Evolutionary conservation across 2,113 vertebrate species (phyloP).

Genomic region (Tiliqua scincoides): DNA sequence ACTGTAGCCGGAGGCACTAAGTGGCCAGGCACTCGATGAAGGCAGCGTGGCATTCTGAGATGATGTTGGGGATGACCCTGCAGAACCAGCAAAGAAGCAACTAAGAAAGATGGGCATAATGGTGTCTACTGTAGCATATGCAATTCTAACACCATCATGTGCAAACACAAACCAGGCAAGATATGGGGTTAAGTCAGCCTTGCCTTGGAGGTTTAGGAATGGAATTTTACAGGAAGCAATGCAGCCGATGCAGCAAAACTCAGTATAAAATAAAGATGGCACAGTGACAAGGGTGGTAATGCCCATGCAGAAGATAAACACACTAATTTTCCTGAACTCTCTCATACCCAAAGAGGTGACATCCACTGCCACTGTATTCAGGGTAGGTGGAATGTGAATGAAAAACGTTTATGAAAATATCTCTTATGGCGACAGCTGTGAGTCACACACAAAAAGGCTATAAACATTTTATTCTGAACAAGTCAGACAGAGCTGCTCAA

Average conservation of each 20-base stretch:
- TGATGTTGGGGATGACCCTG: conserved; percentile 89
- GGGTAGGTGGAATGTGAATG: neutral
- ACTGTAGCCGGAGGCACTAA: conserved; percentile 85
- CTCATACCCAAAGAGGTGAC: neutral
- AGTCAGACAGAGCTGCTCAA: neutral
- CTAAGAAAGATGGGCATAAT: conserved; percentile 68
- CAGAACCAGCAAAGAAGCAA: conserved; percentile 74
- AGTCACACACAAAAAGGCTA: neutral
- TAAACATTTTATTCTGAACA: neutral
- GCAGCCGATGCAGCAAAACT: conserved; percentile 42
- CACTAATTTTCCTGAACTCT: conserved; percentile 10
- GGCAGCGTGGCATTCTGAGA: conserved; percentile 90
- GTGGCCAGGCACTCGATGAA: conserved; percentile 88
- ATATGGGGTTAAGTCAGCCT: conserved; percentile 12
- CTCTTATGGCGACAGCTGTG: neutral
- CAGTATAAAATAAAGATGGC: conserved; percentile 48
- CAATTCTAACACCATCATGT: conserved; percentile 11
- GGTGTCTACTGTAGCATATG: conserved; percentile 57
- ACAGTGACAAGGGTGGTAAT: conserved; percentile 8
- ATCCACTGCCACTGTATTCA: neutral
- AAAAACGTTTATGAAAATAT: conserved; percentile 1
- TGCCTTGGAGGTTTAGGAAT: conserved; percentile 43
- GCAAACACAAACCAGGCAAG: conserved; percentile 51
- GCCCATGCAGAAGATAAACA: conserved; percentile 32
- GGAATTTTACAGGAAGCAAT: conserved; percentile 60